Evolutionary conservation across 2,888 invertebrate genomes (phyloP).

Genomic region (Temnothorax rugatulus): DNA sequence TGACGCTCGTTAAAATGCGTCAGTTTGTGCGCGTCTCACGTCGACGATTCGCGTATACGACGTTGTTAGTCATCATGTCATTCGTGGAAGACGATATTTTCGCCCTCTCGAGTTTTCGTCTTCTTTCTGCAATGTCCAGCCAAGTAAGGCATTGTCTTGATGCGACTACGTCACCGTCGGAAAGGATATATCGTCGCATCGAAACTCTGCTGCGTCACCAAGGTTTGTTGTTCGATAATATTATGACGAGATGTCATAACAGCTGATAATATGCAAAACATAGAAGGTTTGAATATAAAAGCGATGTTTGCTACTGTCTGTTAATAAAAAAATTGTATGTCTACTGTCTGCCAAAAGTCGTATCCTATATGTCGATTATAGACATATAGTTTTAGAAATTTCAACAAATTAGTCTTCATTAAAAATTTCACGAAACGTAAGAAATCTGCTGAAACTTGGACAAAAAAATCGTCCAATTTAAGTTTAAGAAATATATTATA

Average conservation of each 20-base stretch:
- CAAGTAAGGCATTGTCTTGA: slow-evolving; percentile 47
- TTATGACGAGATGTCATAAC: neutral
- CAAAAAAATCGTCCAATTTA: neutral
- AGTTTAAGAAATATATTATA: slow-evolving; percentile 6
- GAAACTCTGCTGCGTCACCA: slow-evolving; percentile 20
- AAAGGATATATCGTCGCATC: slow-evolving; percentile 20
- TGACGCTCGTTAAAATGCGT: slow-evolving; percentile 59
- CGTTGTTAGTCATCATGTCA: slow-evolving; percentile 51
- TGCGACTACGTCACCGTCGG: slow-evolving; percentile 8
- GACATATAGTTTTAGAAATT: neutral
- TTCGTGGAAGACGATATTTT: slow-evolving; percentile 59
- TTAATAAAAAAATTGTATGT: neutral
- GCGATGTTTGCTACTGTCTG: neutral
- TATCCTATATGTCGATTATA: neutral
- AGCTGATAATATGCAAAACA: neutral
- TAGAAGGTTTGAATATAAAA: slow-evolving; percentile 14
- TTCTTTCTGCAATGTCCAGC: slow-evolving; percentile 48
- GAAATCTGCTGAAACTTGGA: neutral
- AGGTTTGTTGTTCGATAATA: neutral
- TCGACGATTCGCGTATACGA: slow-evolving; percentile 39
- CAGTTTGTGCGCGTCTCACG: slow-evolving; percentile 51
- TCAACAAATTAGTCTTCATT: neutral
- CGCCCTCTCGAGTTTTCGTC: slow-evolving; percentile 29
- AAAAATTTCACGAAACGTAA: neutral
- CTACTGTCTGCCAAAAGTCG: neutral